Percentiles rank a stretch among this genome's conserved stretches.
phyloP scores from a whole-genome alignment of 2,113 vertebrate genomes.

The Prunella himalayana region DNA sequence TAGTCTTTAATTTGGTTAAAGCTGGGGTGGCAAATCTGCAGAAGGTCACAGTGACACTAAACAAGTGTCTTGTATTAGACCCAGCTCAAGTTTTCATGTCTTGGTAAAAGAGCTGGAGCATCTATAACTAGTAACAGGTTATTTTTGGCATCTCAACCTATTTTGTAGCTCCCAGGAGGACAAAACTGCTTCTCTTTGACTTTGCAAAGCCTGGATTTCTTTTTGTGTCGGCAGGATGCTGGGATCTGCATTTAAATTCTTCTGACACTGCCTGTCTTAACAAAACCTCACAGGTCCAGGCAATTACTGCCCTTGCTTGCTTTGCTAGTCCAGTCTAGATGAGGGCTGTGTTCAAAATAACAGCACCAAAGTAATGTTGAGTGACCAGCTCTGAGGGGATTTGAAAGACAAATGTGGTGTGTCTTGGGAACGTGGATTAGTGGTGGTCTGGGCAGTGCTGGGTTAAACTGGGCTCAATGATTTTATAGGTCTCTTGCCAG shows the following conservation, averaged over 20 bases:
- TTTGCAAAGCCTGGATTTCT: slow-evolving; percentile 54
- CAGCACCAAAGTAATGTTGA: neutral
- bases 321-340: neutral
- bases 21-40: neutral
- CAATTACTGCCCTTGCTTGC: neutral
- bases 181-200: slow-evolving; percentile 44
- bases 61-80: slow-evolving; percentile 8
- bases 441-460: neutral
- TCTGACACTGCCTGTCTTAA: neutral
- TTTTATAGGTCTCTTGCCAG: neutral
- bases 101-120: slow-evolving; percentile 12
- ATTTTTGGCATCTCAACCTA: slow-evolving; percentile 68
- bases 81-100: slow-evolving; percentile 15
- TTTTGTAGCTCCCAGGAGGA: slow-evolving; percentile 57
- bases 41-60: slow-evolving; percentile 55
- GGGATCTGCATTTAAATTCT: slow-evolving; percentile 33
- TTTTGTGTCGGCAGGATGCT: slow-evolving; percentile 5
- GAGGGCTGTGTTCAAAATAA: neutral
- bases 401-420: neutral
- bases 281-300: neutral
- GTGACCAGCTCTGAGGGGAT: neutral
- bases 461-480: neutral
- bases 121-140: slow-evolving; percentile 57
- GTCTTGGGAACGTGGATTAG: neutral
- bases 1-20: neutral